Evolutionary conservation across 2,888 invertebrate genomes (phyloP), one percentile per base, ranked within the genome.

Genomic region (Nezara viridula): DNA sequence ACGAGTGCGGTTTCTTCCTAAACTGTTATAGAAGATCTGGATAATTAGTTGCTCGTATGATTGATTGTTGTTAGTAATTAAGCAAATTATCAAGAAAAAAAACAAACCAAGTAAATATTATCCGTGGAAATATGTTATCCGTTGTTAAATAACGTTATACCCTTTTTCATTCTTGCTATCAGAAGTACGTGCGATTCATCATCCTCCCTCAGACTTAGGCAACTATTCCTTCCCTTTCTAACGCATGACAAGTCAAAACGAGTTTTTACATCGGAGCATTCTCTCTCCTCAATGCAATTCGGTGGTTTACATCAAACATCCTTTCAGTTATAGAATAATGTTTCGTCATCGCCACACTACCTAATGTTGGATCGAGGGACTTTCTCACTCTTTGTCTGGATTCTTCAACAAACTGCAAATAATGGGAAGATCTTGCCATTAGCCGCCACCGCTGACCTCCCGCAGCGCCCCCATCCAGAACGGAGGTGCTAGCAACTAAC

Each of bases 401-500:
- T 73, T 37, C 37, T 73, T 32, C 32, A 37, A 37, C 66, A 21
- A 27, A 73, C 19, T 21, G 7, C 19, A 37, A 73, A 37, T 27
- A 73, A 73, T 19, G 37, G 37, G 27, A 27, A 32, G 6, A 21
- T 0, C 66, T 60, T 27, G 12, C n/a, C 55, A 55, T 10, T 5
- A 4, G 4, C 2, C 16, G 27, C 5, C 16, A 19, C 37, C 7
- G n/a, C 81, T 44, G 81, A 81, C 81, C 81, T 81, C 40, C 44
- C 44, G 24, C 44, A 44, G 40, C 32, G 44, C 81, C 16, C n/a
- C 81, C 81, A 44, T n/a, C 81, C 81, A 47, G 81, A 81, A 81
- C 81, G 81, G 81, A 44, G 81, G 44, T 81, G 40, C 24, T 24
- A 24, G n/a, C 19, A n/a, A 40, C 81, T 47, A 81, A 81, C 81